A percentile compares a stretch with the other conserved stretches of the same genome.
Evolutionary conservation across 2,888 invertebrate genomes (phyloP).

Genomic region (Meghimatium bilineatum): DNA sequence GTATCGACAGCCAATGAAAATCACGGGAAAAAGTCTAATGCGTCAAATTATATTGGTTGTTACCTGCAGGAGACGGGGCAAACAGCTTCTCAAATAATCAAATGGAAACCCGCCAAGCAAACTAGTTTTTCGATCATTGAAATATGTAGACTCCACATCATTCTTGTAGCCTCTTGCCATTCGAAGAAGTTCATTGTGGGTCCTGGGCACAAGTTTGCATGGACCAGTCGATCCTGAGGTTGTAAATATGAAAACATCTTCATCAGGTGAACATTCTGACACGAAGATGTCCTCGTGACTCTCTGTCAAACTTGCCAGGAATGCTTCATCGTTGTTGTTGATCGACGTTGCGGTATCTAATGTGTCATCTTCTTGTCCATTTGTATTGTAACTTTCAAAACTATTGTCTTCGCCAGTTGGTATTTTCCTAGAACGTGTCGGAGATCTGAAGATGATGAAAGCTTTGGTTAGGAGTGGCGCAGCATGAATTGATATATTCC

Average conservation of each 20-base stretch:
- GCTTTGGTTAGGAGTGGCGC: neutral
- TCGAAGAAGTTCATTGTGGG: slow-evolving; percentile 21
- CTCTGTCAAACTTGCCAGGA: neutral
- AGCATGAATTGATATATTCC: neutral
- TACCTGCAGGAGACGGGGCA: slow-evolving; percentile 27
- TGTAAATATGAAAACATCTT: slow-evolving; percentile 18
- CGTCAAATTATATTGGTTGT: too few relatives aligned
- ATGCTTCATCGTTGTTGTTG: neutral
- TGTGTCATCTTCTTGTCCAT: neutral
- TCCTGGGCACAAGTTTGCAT: slow-evolving; percentile 35
- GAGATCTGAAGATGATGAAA: neutral
- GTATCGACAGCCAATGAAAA: too few relatives aligned
- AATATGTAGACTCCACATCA: neutral
- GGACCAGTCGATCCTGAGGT: slow-evolving; percentile 36
- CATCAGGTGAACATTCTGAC: neutral
- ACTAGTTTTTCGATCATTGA: slow-evolving; percentile 29
- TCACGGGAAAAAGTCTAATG: too few relatives aligned
- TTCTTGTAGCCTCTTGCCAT: neutral
- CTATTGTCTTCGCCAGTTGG: neutral
- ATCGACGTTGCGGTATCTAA: neutral
- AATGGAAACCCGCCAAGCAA: slow-evolving; percentile 44
- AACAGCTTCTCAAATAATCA: slow-evolving; percentile 7
- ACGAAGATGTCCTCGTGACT: neutral
- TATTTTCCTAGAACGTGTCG: too few relatives aligned
- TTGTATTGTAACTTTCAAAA: neutral